These are phyloP conservation scores for Pangasius sanitwongsei DNA, from an alignment of 2,797 vertebrate species.

Conservation along the genomic window DNA sequence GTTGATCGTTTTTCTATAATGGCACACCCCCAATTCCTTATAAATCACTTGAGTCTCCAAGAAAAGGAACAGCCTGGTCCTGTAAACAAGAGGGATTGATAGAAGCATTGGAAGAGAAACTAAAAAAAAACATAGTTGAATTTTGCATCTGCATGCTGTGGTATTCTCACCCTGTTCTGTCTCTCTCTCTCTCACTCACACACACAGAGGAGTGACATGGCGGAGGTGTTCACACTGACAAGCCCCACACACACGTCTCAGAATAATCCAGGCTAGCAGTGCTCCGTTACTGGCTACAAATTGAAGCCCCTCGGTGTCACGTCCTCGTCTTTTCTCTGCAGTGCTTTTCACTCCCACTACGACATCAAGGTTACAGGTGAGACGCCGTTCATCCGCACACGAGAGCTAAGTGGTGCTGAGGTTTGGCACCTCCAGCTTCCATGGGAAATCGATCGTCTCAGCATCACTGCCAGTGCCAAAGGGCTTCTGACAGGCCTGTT, in stretches of 20 bases:
- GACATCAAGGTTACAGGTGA: conserved; percentile 59
- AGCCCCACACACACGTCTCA: conserved; percentile 32
- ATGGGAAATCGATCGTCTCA: conserved; percentile 60
- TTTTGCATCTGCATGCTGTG: conserved; percentile 15
- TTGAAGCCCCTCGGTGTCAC: conserved; percentile 49
- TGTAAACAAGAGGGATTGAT: not conserved
- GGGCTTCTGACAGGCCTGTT: conserved; percentile 59
- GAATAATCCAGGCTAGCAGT: conserved; percentile 51
- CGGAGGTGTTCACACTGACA: conserved; percentile 16
- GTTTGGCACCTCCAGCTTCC: conserved; percentile 44
- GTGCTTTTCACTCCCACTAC: not conserved
- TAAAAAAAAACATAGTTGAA: too few species aligned
- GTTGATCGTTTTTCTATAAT: not conserved
- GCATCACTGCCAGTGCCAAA: conserved; percentile 55
- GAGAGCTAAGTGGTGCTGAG: conserved; percentile 52
- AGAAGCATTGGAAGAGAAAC: not conserved
- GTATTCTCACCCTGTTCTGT: conserved; percentile 19
- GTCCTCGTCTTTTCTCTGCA: conserved; percentile 19
- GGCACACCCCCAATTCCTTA: not conserved
- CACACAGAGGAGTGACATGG: conserved; percentile 15
- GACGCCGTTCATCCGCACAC: conserved; percentile 33
- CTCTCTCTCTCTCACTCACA: not conserved
- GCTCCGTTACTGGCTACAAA: conserved; percentile 54
- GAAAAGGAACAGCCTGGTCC: not conserved
- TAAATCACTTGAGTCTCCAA: not conserved